Evolutionary conservation across 2,113 vertebrate species (phyloP).

Genomic region (Oreotrochilus melanogaster): DNA sequence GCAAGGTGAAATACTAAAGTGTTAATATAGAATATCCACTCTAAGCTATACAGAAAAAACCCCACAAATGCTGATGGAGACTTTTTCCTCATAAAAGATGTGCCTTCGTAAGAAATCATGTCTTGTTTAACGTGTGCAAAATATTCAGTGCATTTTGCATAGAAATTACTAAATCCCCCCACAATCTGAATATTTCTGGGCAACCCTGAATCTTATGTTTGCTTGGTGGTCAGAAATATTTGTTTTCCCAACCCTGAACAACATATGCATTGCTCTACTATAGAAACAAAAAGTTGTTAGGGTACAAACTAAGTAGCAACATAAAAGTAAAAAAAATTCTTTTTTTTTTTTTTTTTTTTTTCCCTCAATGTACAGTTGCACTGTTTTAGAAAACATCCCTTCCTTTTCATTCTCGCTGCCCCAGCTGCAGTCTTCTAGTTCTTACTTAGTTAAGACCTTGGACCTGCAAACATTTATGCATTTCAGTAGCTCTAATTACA

Average conservation of each 20-base stretch:
- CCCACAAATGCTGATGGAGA: background rate
- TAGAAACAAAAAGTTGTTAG: background rate
- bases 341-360: background rate
- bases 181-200: background rate
- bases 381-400: background rate
- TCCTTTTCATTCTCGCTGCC: background rate
- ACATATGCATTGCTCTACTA: background rate
- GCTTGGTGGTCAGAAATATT: background rate
- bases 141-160: background rate
- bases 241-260: background rate
- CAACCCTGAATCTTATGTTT: background rate
- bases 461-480: background rate
- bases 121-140: background rate
- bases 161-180: background rate
- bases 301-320: background rate
- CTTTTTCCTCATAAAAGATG: background rate
- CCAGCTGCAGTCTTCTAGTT: background rate
- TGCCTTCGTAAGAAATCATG: background rate
- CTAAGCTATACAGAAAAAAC: background rate
- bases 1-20: accelerated
- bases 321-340: background rate
- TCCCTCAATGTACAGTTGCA: background rate
- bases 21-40: background rate
- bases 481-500: background rate
- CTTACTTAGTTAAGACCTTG: background rate